Conservation (phyloP, 1,140 invertebrate genomes). For the Cepaea nemoralis region DNA sequence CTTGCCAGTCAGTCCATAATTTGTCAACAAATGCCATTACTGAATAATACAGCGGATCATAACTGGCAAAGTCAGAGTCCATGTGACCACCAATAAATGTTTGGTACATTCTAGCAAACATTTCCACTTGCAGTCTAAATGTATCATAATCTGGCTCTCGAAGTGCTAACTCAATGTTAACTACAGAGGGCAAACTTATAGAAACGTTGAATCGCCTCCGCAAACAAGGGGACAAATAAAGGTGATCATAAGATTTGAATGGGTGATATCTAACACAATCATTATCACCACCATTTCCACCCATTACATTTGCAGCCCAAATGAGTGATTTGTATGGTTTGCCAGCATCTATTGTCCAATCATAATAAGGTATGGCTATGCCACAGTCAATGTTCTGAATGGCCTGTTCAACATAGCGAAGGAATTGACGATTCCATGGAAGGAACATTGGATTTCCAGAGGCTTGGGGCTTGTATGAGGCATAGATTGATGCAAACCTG, state of each 20-base stretch:
- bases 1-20: slow-evolving; percentile 62
- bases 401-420: slow-evolving; percentile 55
- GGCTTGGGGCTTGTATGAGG: slow-evolving; percentile 57
- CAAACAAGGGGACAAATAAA: slow-evolving; percentile 59
- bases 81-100: slow-evolving; percentile 63
- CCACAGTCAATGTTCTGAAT: slow-evolving; percentile 58
- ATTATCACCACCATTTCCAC: slow-evolving; percentile 57
- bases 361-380: slow-evolving; percentile 63
- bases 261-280: slow-evolving; percentile 62
- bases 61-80: slow-evolving; percentile 54
- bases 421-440: slow-evolving; percentile 61
- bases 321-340: slow-evolving; percentile 52
- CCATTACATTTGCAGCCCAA: slow-evolving; percentile 61
- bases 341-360: slow-evolving; percentile 65
- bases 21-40: slow-evolving; percentile 61
- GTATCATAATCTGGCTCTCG: slow-evolving; percentile 53
- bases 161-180: slow-evolving; percentile 58
- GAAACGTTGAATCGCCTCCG: slow-evolving; percentile 54
- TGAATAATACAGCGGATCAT: slow-evolving; percentile 63
- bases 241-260: slow-evolving; percentile 58
- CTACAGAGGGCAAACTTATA: slow-evolving; percentile 58
- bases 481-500: slow-evolving; percentile 56
- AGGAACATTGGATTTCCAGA: slow-evolving; percentile 55
- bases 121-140: slow-evolving; percentile 58
- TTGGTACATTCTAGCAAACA: slow-evolving; percentile 53